A percentile compares a stretch with the other conserved stretches of the same genome.
phyloP scores from a whole-genome alignment of 2,797 vertebrate genomes.

The Paratrypauchen microcephalus region DNA sequence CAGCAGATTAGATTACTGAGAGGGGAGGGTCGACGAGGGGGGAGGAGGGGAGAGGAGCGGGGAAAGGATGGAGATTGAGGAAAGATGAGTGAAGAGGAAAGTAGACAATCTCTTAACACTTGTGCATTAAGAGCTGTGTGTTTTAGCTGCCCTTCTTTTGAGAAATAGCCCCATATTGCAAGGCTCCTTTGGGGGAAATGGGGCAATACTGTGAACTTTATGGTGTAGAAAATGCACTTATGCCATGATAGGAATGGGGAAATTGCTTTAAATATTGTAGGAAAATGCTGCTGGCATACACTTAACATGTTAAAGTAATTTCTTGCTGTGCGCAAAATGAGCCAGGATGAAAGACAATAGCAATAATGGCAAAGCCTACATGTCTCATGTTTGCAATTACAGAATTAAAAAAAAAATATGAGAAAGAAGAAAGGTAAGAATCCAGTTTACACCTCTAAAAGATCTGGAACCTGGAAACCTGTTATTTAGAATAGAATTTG shows the following conservation, averaged over 20 bases:
- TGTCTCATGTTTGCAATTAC: not conserved
- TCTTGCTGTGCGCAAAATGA: not conserved
- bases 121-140: slow-evolving; percentile 58
- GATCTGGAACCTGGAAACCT: too few species aligned
- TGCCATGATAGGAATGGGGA: slow-evolving; percentile 2
- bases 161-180: slow-evolving; percentile 17
- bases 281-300: not conserved
- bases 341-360: not conserved
- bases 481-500: too few species aligned
- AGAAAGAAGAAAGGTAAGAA: not conserved
- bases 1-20: slow-evolving; percentile 81
- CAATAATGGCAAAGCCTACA: not conserved
- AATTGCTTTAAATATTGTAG: not conserved
- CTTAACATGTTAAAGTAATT: not conserved
- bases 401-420: not conserved
- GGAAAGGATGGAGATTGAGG: slow-evolving; percentile 14
- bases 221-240: slow-evolving; percentile 10
- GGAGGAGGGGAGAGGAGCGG: slow-evolving; percentile 1
- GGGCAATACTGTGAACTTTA: slow-evolving; percentile 6
- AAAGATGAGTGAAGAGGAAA: slow-evolving; percentile 23
- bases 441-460: not conserved
- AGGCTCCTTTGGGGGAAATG: slow-evolving; percentile 4
- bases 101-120: slow-evolving; percentile 62
- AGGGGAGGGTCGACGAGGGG: slow-evolving; percentile 27
- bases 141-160: slow-evolving; percentile 17